These are phyloP conservation scores for Smutsia temminckii DNA, from an alignment of 2,797 vertebrate species.

Conservation along the genomic window DNA sequence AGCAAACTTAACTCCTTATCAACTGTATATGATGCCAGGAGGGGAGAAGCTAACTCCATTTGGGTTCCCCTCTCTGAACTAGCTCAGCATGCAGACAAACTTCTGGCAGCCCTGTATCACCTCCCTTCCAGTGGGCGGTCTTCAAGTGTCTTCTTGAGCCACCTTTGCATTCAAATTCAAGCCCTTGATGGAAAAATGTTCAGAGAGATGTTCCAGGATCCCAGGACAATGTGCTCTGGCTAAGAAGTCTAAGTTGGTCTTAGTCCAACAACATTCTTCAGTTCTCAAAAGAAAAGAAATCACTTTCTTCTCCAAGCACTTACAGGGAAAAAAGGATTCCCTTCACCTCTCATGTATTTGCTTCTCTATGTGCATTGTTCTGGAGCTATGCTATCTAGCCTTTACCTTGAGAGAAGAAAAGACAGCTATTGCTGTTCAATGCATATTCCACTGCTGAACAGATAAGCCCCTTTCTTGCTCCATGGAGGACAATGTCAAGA, in stretches of 20 bases:
- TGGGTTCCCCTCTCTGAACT: not conserved
- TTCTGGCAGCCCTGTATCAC: not conserved
- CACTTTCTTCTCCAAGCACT: not conserved
- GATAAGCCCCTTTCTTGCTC: not conserved
- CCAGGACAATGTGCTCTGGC: not conserved
- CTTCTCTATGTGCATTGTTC: not conserved
- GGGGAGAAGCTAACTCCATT: not conserved
- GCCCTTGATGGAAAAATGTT: not conserved
- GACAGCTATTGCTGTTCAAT: not conserved
- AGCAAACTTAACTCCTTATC: constrained; percentile 43
- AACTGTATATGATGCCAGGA: not conserved
- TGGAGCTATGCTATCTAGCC: too few species aligned
- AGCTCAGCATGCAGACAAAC: not conserved
- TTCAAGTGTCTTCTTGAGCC: not conserved
- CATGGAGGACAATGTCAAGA: not conserved
- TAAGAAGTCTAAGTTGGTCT: not conserved
- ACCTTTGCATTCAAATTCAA: not conserved
- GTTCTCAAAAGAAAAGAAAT: not conserved
- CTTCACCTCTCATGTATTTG: not conserved
- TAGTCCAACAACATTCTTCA: not conserved
- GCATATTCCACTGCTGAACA: not conserved
- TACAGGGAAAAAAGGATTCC: not conserved
- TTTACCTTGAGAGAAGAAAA: not conserved
- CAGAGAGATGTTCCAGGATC: not conserved
- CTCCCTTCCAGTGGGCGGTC: constrained; percentile 40